Evolutionary conservation across 2,888 invertebrate genomes (phyloP), one percentile per base, ranked within the genome.

Genomic region (Nomada lathburiana): DNA sequence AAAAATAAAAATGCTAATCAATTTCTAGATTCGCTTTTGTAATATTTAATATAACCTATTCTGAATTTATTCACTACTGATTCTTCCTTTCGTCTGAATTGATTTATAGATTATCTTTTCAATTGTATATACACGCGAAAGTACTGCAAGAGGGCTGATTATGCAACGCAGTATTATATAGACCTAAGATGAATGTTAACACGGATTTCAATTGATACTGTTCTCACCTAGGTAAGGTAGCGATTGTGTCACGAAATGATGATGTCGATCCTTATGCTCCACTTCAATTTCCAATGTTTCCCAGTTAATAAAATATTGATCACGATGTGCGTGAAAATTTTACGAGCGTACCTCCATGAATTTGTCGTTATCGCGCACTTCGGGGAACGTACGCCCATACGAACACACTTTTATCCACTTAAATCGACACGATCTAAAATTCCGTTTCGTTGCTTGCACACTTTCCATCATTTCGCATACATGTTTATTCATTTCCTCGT

Each of bases 401-500:
- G 47, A 0, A 11, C 7, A 23, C 10, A 44, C 18, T n/a, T 70
- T 63, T 47, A 62, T 71, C 23, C 23, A 50, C 23, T 70, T 59
- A 70, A 69, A 23, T 59, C 59, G 7, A 70, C 44, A 18, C 52
- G 18, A 53, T 71, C 26, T 71, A 53, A 75, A 71, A 73, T 72
- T 62, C 59, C 53, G 50, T 78, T 67, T 71, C 57, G 57, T 60
- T 53, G 20, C 65, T 68, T 3, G 11, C 9, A 42, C n/a, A 55
- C 29, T 67, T 68, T 13, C 18, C 57, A 18, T 36, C 4, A 74
- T 63, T 44, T 47, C 26, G 23, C 26, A 7, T 9, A 18, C 13
- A 69, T 67, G 67, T 76, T 53, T 71, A 71, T 68, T 80, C 71
- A 76, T 72, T 67, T 26, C 50, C n/a, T 36, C 18, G 42, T 26